Evolutionary conservation across 2,797 vertebrate species (phyloP), one percentile per base, ranked within the genome.

Genomic region (Alosa sapidissima): DNA sequence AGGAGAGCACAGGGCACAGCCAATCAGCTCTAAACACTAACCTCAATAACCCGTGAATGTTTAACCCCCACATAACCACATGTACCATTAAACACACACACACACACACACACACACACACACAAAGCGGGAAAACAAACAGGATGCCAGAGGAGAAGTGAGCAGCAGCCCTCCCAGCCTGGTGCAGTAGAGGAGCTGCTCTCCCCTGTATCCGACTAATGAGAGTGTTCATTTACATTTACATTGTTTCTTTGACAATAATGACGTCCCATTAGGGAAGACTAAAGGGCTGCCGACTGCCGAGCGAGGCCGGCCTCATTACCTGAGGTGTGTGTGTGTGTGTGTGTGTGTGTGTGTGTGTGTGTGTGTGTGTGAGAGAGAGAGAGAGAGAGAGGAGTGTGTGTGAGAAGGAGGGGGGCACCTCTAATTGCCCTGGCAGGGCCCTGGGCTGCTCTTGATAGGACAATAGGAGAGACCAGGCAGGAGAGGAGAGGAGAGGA

Each of bases 221-320:
- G 98, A 99, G 98, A 97, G 97, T 98, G 98, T 99, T 99, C 98
- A 99, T 99, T 99, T 99, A 97, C 98, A 99, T 99, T 98, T 99
- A 98, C 98, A 99, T 98, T 98, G 98, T 99, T 99, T 99, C 98
- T 98, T 98, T 98, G 98, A 98, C 98, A 98, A 99, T 99, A 99
- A 99, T 98, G 98, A 99, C 98, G 98, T 99, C 98, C 98, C 98
- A 98, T 99, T 98, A 99, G 98, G 97, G 97, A 97, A 98, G 97
- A 98, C 97, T 98, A 98, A 98, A 98, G 98, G 97, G 97, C 97
- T 98, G 97, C 98, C 97, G 97, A 98, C 97, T 98, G 97, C 96
- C 97, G 97, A 97, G 97, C 97, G 97, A 96, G 97, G 96, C 96
- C 97, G 97, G 97, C 96, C 98, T 99, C 97, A 99, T 99, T 99